phyloP scores from a whole-genome alignment of 92 coral and sea anemone genomes.

The Umimayanthus chanpuru region DNA sequence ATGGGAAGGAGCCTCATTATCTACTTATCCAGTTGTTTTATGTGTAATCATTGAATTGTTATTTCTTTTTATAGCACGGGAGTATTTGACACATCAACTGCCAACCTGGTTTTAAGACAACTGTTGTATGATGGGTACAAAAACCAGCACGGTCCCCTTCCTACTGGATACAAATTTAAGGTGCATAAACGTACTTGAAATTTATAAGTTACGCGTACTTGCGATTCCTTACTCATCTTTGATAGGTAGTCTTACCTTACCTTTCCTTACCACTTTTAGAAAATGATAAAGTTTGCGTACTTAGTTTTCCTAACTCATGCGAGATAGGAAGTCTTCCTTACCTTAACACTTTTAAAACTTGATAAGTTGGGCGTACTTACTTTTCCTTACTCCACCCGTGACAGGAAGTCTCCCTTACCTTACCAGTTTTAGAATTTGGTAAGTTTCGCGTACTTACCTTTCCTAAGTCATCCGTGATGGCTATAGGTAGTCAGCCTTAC shows the following conservation, averaged over 20 bases:
- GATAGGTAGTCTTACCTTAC: neutral
- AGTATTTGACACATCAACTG: constrained; percentile 68
- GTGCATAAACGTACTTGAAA: constrained; percentile 32
- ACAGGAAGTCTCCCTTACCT: too few species aligned
- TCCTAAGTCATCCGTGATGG: neutral
- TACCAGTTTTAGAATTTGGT: neutral
- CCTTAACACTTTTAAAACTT: too few species aligned
- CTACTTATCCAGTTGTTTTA: neutral
- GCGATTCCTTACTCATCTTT: too few species aligned
- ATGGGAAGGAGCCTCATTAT: too few species aligned
- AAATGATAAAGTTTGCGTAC: neutral
- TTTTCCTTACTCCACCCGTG: neutral
- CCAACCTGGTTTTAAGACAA: constrained; percentile 71
- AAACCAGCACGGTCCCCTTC: constrained; percentile 65
- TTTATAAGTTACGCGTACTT: neutral
- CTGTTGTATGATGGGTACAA: constrained; percentile 87
- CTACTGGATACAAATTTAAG: constrained; percentile 88
- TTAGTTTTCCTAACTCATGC: neutral
- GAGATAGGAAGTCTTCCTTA: neutral
- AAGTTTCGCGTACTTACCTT: neutral
- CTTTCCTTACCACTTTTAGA: neutral
- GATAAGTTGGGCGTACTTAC: too few species aligned
- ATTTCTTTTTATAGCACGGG: constrained; percentile 61
- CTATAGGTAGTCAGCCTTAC: too few species aligned
- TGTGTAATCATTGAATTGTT: neutral